These are phyloP conservation scores for Salpingus planirostris DNA, from an alignment of 2,888 invertebrate species.

Conservation along the genomic window DNA sequence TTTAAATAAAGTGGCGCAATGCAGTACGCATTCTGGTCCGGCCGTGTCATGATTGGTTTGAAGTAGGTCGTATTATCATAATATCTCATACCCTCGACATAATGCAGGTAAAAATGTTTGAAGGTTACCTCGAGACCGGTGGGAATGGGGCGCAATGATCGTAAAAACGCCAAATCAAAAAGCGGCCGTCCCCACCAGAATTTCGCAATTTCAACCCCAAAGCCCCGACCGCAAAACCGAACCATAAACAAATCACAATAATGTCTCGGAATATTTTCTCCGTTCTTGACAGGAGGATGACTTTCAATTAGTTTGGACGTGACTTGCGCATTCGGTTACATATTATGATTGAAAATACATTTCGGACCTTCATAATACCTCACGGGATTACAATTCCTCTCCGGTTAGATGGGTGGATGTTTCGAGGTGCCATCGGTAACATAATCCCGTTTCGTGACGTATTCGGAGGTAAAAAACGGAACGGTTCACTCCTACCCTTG, in stretches of 20 bases:
- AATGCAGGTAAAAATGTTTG: constrained; percentile 33
- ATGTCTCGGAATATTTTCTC: too few species aligned
- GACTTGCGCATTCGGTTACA: too few species aligned
- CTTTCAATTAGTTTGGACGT: too few species aligned
- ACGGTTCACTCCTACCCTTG: constrained; percentile 14
- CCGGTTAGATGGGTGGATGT: neutral
- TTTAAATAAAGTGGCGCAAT: constrained; percentile 26
- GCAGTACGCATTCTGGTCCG: constrained; percentile 26
- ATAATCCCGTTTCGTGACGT: constrained; percentile 12
- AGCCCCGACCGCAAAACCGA: too few species aligned
- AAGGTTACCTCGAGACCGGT: too few species aligned
- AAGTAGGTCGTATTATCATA: constrained; percentile 36
- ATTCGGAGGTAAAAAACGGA: constrained; percentile 9
- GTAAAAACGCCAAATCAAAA: too few species aligned
- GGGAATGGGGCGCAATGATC: too few species aligned
- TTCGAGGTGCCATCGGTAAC: constrained; percentile 10
- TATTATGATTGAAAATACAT: neutral
- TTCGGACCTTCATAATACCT: neutral
- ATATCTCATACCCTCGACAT: constrained; percentile 29
- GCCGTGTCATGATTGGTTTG: constrained; percentile 33
- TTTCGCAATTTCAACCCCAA: too few species aligned
- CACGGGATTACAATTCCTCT: neutral
- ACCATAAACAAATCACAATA: too few species aligned
- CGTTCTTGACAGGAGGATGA: too few species aligned
- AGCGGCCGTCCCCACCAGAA: too few species aligned